Evolutionary conservation across 2,797 vertebrate genomes (phyloP).

Genomic region (Myotis vivesi): DNA sequence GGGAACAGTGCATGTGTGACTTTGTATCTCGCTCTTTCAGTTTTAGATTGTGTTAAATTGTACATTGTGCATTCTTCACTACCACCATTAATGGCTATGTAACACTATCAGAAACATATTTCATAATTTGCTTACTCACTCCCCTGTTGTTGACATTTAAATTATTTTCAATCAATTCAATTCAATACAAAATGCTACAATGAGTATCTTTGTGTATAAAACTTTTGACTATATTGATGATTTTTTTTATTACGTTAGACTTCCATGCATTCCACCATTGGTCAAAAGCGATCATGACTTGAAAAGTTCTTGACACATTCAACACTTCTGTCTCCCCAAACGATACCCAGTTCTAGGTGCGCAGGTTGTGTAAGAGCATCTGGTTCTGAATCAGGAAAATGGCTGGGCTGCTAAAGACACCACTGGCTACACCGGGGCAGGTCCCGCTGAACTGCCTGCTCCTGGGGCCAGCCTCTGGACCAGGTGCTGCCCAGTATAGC

Average conservation of each 20-base stretch:
- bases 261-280: neutral
- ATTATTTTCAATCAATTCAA: neutral
- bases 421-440: neutral
- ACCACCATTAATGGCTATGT: neutral
- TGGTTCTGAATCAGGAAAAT: neutral
- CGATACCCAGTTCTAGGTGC: rapidly evolving
- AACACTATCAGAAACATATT: neutral
- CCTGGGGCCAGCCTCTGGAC: neutral
- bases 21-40: neutral
- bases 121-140: neutral
- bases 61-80: neutral
- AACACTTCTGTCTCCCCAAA: neutral
- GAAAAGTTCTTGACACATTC: neutral
- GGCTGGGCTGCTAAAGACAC: neutral
- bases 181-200: neutral
- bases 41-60: neutral
- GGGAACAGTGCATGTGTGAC: neutral
- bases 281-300: neutral
- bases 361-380: neutral
- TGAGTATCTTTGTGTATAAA: neutral
- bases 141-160: neutral
- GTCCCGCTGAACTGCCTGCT: neutral
- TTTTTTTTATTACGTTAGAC: neutral
- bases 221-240: neutral
- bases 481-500: neutral